A percentile compares a stretch with the other conserved stretches of the same genome.
phyloP scores from a whole-genome alignment of 64 coral and sea anemone genomes.

The Montipora capricornis region DNA sequence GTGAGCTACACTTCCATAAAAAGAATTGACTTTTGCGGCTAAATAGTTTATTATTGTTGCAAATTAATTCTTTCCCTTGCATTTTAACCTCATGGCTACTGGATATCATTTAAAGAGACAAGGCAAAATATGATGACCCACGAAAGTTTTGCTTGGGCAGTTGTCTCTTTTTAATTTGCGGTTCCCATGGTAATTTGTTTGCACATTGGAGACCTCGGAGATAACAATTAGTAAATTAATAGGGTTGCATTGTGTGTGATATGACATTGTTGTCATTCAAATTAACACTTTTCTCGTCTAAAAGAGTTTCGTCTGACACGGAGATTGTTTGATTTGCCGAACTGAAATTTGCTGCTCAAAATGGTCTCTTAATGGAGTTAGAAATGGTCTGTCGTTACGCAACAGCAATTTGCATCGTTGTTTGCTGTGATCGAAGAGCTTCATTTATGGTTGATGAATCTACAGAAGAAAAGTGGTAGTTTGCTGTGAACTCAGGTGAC shows the following conservation, averaged over 20 bases:
- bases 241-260: neutral
- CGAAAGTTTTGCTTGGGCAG: neutral
- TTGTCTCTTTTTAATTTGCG: neutral
- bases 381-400: neutral
- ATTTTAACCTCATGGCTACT: neutral
- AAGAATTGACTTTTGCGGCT: no score
- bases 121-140: neutral
- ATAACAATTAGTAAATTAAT: neutral
- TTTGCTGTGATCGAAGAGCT: neutral
- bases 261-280: constrained; percentile 28
- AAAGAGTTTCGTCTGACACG: neutral
- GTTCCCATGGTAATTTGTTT: constrained; percentile 46
- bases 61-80: neutral
- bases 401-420: neutral
- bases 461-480: neutral
- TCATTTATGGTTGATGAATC: neutral
- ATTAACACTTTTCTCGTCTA: neutral
- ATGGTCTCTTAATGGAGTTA: neutral
- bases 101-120: neutral
- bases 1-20: no score
- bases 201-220: neutral
- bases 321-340: neutral
- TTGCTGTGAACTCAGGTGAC: neutral
- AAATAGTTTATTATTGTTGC: neutral
- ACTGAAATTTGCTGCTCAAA: neutral